A percentile compares a stretch with the other conserved stretches of the same genome.
phyloP scores from a whole-genome alignment of 2,113 vertebrate species.

The Pseudois nayaur region DNA sequence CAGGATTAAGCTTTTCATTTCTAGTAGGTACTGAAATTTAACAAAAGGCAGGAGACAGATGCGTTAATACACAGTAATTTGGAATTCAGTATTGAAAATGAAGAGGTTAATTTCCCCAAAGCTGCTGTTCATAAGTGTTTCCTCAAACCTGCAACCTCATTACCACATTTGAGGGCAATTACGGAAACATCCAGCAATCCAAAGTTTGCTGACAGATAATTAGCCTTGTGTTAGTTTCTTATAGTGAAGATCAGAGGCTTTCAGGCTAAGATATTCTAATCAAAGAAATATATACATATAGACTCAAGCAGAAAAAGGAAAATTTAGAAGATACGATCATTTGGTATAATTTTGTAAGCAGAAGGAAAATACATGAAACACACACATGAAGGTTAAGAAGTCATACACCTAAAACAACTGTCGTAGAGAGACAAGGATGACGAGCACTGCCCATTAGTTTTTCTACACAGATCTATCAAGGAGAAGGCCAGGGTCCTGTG shows the following conservation, averaged over 20 bases:
- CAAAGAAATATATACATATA: slow-evolving; percentile 34
- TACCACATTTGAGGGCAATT: slow-evolving; percentile 65
- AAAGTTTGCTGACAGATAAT: slow-evolving; percentile 54
- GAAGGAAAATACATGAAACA: not conserved
- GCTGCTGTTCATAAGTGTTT: slow-evolving; percentile 50
- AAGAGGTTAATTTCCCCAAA: slow-evolving; percentile 61
- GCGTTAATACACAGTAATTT: slow-evolving; percentile 50
- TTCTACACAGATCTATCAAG: not conserved
- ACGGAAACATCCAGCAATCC: slow-evolving; percentile 27
- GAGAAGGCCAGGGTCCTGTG: not conserved
- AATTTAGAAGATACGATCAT: slow-evolving; percentile 8
- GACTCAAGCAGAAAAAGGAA: slow-evolving; percentile 52
- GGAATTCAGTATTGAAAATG: slow-evolving; percentile 39
- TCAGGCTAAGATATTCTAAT: slow-evolving; percentile 37
- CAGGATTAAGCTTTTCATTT: slow-evolving; percentile 99
- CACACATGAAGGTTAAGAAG: not conserved
- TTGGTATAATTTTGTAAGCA: slow-evolving; percentile 16
- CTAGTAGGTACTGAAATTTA: slow-evolving; percentile 93
- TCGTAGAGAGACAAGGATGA: not conserved
- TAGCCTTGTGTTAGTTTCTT: slow-evolving; percentile 53
- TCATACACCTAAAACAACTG: not conserved
- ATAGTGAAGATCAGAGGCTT: slow-evolving; percentile 27
- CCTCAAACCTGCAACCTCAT: slow-evolving; percentile 52
- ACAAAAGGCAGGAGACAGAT: slow-evolving; percentile 69
- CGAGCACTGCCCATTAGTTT: not conserved